Evolutionary conservation across 1,140 invertebrate genomes (phyloP).

Genomic region (Anagrus nilaparvatae): DNA sequence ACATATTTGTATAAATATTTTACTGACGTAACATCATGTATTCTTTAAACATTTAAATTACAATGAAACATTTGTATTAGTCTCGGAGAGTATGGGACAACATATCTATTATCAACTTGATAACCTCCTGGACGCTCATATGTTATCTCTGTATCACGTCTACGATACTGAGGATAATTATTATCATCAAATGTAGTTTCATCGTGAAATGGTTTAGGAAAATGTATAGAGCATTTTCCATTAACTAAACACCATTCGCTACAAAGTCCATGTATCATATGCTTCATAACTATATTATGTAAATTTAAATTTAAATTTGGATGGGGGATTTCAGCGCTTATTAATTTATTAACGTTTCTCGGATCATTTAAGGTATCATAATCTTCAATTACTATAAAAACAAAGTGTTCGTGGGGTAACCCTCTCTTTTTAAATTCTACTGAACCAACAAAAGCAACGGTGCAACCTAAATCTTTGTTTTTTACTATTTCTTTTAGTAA

Average conservation of each 20-base stretch:
- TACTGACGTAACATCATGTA: conserved; percentile 10
- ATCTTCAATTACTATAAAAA: too few relatives aligned
- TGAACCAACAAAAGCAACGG: not conserved
- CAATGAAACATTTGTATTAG: conserved; percentile 9
- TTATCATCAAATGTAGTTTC: conserved; percentile 17
- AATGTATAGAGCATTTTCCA: conserved; percentile 16
- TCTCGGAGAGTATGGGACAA: conserved; percentile 9
- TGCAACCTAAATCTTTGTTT: not conserved
- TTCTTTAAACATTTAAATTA: conserved; percentile 12
- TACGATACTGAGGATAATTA: conserved; percentile 13
- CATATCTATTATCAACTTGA: not conserved
- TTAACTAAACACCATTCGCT: conserved; percentile 12
- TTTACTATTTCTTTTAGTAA: too few relatives aligned
- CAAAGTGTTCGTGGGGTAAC: conserved; percentile 30
- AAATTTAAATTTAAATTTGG: conserved; percentile 27
- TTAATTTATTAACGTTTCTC: not conserved
- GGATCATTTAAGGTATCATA: too few relatives aligned
- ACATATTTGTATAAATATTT: conserved; percentile 17
- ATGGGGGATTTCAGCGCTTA: conserved; percentile 43
- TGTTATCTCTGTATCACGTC: conserved; percentile 1
- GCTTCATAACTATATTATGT: conserved; percentile 22
- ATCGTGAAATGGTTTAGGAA: conserved; percentile 11
- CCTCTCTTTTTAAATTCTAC: conserved; percentile 22
- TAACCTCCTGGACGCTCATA: conserved; percentile 1
- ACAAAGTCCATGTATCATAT: conserved; percentile 20